Conservation (phyloP, 2,113 vertebrate species). For the Pituophis catenifer region DNA sequence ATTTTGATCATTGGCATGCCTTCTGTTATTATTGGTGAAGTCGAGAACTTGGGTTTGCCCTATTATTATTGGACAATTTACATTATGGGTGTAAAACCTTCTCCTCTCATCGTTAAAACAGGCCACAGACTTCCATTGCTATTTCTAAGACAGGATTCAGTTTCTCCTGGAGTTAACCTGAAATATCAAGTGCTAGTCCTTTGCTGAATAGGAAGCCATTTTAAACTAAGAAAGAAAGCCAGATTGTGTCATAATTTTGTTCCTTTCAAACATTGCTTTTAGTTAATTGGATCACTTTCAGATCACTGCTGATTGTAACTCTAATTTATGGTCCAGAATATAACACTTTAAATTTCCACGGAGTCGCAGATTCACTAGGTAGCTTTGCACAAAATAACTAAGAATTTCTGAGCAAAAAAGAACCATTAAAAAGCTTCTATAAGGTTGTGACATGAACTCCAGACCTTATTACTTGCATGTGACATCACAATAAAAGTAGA, state of each 20-base stretch:
- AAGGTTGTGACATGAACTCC: neutral
- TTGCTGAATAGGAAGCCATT: neutral
- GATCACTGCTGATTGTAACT: neutral
- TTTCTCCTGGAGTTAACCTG: neutral
- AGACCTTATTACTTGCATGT: neutral
- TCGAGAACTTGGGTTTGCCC: neutral
- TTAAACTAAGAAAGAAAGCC: neutral
- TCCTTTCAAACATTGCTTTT: constrained; percentile 30
- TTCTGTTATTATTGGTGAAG: neutral
- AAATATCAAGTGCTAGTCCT: neutral
- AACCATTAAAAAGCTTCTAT: neutral
- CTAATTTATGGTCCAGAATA: neutral
- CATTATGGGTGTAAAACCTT: neutral
- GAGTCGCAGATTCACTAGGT: neutral
- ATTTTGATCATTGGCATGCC: neutral
- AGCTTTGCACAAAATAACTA: neutral
- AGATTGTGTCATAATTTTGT: neutral
- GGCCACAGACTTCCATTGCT: neutral
- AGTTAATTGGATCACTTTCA: constrained; percentile 12
- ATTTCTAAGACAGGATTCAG: neutral
- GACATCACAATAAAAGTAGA: neutral
- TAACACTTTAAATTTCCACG: neutral
- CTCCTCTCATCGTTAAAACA: neutral
- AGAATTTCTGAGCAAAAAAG: neutral
- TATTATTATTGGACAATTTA: neutral